Conservation (phyloP, 1,140 invertebrate genomes). For the Drosophila repletoides region DNA sequence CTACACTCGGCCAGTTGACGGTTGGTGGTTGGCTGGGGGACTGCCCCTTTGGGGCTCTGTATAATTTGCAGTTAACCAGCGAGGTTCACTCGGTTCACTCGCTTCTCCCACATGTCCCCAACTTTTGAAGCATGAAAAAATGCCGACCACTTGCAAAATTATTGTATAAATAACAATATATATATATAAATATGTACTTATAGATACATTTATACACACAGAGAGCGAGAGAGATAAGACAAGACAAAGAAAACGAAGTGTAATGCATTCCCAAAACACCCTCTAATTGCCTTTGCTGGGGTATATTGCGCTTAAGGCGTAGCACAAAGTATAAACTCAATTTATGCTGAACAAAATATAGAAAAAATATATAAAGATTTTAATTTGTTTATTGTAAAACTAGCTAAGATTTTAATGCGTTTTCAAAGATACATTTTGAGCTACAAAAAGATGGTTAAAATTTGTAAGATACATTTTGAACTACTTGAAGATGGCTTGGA, state of each 20-base stretch:
- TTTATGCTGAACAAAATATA: neutral
- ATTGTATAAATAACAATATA: slow-evolving; percentile 33
- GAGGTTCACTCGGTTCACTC: slow-evolving; percentile 30
- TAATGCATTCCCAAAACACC: slow-evolving; percentile 20
- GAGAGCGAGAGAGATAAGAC: no score
- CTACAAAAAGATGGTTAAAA: no score
- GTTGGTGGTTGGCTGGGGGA: slow-evolving; percentile 53
- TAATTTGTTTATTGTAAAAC: neutral
- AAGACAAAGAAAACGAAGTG: slow-evolving; percentile 34
- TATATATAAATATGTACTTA: slow-evolving; percentile 21
- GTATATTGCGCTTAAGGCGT: slow-evolving; percentile 7
- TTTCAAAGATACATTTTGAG: no score
- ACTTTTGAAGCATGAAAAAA: slow-evolving; percentile 53
- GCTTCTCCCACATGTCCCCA: slow-evolving; percentile 55
- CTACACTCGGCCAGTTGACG: no score
- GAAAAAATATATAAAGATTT: neutral
- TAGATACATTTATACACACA: slow-evolving; percentile 48
- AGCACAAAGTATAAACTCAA: neutral
- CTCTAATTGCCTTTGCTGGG: slow-evolving; percentile 5
- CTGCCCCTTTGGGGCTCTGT: slow-evolving; percentile 33
- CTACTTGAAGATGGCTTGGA: no score
- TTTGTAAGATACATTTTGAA: no score
- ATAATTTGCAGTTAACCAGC: slow-evolving; percentile 74
- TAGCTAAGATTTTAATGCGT: no score
- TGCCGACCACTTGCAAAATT: slow-evolving; percentile 54